Evolutionary conservation across 1,140 invertebrate genomes (phyloP), one percentile per base, ranked within the genome.

Genomic region (Ridgeia piscesae): DNA sequence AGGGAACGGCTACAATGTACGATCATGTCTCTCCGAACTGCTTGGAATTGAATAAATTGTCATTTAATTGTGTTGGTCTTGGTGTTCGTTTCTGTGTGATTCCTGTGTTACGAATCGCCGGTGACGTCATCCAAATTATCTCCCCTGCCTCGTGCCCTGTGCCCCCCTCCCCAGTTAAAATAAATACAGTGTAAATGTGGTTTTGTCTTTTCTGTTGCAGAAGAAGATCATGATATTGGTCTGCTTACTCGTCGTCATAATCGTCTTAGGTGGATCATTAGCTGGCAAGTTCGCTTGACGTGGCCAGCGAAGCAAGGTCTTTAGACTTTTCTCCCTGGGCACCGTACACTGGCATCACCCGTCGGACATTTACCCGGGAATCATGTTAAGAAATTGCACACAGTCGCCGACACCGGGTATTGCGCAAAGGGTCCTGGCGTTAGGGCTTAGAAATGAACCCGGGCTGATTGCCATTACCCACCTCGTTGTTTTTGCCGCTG

Each of bases 31-130:
- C 11, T 77, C 58, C 58, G 58, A 77, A 77, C 58, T 77, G 58
- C 58, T 77, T 77, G 58, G 58, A 77, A 77, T 77, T 77, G 58
- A 77, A 77, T 77, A 77, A 77, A 77, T 77, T 77, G 58, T 77
- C 58, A 77, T 77, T 77, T 77, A 1, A 77, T 77, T 77, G 58
- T 77, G 58, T 1, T 77, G 11, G 58, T 77, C 58, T 1, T 77
- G 58, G 2, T 77, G n/a, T n/a, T n/a, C n/a, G n/a, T n/a, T n/a
- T n/a, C n/a, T n/a, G n/a, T 50, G 21, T 50, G 0, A 50, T 50
- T 50, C 48, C 48, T 50, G 48, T 50, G 0, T 50, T 8, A 8
- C 8, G 48, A 50, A 50, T 21, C 21, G 48, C 48, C n/a, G n/a
- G n/a, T n/a, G n/a, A n/a, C n/a, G n/a, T n/a, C n/a, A n/a, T n/a